phyloP scores from a whole-genome alignment of 2,888 invertebrate genomes.

The Ophioninae sp. region DNA sequence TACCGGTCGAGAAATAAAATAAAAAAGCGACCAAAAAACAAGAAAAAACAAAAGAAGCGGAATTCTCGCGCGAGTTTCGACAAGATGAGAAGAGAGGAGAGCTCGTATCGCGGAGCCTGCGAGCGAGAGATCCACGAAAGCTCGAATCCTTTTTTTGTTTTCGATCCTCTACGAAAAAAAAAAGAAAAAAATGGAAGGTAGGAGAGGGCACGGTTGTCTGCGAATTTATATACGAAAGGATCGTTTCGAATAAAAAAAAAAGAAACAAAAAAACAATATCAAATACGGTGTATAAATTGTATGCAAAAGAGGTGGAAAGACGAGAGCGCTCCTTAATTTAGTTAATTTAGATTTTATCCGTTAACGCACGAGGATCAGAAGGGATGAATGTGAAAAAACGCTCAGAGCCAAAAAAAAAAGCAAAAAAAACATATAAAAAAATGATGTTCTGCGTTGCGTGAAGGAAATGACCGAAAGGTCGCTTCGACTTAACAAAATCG shows the following conservation, averaged over 20 bases:
- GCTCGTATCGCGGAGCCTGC: conserved; percentile 42
- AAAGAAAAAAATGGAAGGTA: conserved; percentile 20
- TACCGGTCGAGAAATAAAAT: conserved; percentile 9
- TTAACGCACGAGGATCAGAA: conserved; percentile 69
- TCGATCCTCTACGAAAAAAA: conserved; percentile 31
- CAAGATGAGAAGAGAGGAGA: conserved; percentile 24
- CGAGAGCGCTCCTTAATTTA: conserved; percentile 78
- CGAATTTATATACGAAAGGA: conserved; percentile 18
- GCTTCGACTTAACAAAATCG: not conserved
- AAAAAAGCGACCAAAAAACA: conserved; percentile 23
- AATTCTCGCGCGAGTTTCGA: conserved; percentile 8
- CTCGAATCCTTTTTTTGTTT: not conserved
- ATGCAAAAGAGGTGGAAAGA: conserved; percentile 74
- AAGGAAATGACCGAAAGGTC: conserved; percentile 14
- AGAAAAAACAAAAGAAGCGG: conserved; percentile 34
- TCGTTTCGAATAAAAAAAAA: conserved; percentile 46
- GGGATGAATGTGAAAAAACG: conserved; percentile 33
- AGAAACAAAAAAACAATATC: conserved; percentile 33
- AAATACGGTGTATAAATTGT: conserved; percentile 76
- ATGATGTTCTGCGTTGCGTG: conserved; percentile 43
- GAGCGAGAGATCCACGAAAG: conserved; percentile 40
- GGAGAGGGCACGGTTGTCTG: conserved; percentile 45
- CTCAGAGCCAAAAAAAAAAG: not conserved
- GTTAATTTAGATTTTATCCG: conserved; percentile 82
- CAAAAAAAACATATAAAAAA: conserved; percentile 35